Evolutionary conservation across 2,888 invertebrate genomes (phyloP).

Genomic region (Orthosia cruda): DNA sequence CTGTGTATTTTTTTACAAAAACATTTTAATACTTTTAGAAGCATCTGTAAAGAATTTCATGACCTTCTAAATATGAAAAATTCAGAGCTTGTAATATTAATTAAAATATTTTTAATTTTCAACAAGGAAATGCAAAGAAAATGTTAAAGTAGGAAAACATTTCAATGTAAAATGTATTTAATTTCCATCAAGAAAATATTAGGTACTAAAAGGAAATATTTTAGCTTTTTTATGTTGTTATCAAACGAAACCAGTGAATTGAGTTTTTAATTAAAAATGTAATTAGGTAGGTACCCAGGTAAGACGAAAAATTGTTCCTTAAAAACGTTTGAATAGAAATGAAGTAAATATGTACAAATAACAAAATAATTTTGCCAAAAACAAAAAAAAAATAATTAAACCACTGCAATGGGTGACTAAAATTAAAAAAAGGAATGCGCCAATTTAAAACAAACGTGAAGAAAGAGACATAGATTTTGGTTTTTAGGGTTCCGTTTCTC

Average conservation of each 20-base stretch:
- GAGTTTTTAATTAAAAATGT: conserved; percentile 11
- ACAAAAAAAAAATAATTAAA: no score
- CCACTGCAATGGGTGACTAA: no score
- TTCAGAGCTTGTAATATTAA: conserved; percentile 1
- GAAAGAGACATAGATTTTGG: neutral
- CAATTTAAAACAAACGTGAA: neutral
- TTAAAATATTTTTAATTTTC: neutral
- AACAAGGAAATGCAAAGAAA: neutral
- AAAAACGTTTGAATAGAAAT: neutral
- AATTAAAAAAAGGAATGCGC: neutral
- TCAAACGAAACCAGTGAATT: neutral
- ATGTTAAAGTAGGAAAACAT: neutral
- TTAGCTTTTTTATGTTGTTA: neutral
- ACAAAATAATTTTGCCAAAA: no score
- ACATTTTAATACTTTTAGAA: conserved; percentile 12
- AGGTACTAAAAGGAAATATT: conserved; percentile 3
- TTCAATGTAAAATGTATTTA: conserved; percentile 16
- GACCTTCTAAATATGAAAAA: conserved; percentile 5
- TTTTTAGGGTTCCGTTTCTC: neutral
- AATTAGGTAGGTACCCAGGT: no score
- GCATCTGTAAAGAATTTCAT: conserved; percentile 8
- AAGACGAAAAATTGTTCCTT: neutral
- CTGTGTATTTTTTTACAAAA: conserved; percentile 3
- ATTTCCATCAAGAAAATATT: conserved; percentile 21
- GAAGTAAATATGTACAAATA: neutral